Conservation (phyloP, 2,888 invertebrate species). For the Sesia apiformis region DNA sequence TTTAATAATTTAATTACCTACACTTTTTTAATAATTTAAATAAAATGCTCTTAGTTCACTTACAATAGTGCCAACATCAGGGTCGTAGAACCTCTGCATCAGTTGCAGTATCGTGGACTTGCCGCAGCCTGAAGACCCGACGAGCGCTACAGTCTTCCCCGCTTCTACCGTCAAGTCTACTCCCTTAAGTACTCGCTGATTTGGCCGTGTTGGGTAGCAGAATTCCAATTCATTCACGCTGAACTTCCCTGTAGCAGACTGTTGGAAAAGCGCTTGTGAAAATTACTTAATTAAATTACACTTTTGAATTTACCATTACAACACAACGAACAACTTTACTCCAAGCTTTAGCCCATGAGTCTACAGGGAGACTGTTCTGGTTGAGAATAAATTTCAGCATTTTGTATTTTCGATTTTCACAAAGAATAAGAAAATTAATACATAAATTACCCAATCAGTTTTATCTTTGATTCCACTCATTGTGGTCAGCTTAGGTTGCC, state of each 20-base stretch:
- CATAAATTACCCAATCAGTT: constrained; percentile 57
- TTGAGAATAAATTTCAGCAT: too few relatives aligned
- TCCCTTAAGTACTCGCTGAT: constrained; percentile 80
- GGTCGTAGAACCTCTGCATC: constrained; percentile 86
- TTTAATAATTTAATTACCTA: too few relatives aligned
- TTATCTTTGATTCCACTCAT: constrained; percentile 42
- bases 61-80: constrained; percentile 74
- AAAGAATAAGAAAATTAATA: too few relatives aligned
- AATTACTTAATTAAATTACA: too few relatives aligned
- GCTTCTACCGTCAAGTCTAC: constrained; percentile 78
- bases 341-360: too few relatives aligned
- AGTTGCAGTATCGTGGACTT: constrained; percentile 87
- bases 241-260: constrained; percentile 79
- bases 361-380: too few relatives aligned
- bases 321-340: too few relatives aligned
- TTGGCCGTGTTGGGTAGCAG: constrained; percentile 85
- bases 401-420: too few relatives aligned
- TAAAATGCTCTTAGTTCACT: constrained; percentile 16
- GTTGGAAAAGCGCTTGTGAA: not conserved
- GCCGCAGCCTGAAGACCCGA: constrained; percentile 84
- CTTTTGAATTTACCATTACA: too few relatives aligned
- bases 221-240: constrained; percentile 81
- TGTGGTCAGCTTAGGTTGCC: constrained; percentile 46
- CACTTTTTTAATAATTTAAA: not conserved
- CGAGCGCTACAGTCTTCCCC: constrained; percentile 84